Evolutionary conservation across 2,888 invertebrate genomes (phyloP).

Genomic region (Archaeoteleia sp.): DNA sequence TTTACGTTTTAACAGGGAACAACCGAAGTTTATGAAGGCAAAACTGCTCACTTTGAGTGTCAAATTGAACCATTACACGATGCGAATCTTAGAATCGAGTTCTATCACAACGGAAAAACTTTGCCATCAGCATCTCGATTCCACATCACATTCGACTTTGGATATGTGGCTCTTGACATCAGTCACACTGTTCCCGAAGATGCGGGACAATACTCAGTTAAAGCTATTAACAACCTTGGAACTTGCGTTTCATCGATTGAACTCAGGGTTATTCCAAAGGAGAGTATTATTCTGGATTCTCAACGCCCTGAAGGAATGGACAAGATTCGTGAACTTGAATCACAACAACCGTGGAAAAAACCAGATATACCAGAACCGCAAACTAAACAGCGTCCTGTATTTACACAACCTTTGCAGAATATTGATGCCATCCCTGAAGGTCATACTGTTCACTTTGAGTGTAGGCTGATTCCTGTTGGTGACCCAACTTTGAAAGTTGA

Average conservation of each 20-base stretch:
- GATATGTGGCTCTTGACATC: slow-evolving; percentile 96
- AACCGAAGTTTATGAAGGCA: slow-evolving; percentile 92
- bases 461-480: slow-evolving; percentile 93
- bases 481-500: slow-evolving; percentile 95
- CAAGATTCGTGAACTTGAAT: slow-evolving; percentile 92
- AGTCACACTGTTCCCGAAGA: slow-evolving; percentile 96
- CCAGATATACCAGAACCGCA: slow-evolving; percentile 88
- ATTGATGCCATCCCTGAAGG: slow-evolving; percentile 91
- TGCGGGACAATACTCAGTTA: slow-evolving; percentile 95
- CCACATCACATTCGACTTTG: slow-evolving; percentile 98
- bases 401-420: slow-evolving; percentile 94
- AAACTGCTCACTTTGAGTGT: slow-evolving; percentile 96
- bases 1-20: slow-evolving; percentile 83
- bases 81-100: slow-evolving; percentile 91
- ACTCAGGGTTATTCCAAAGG: slow-evolving; percentile 87
- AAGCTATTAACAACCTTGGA: slow-evolving; percentile 93
- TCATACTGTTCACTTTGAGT: slow-evolving; percentile 96
- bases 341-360: slow-evolving; percentile 85
- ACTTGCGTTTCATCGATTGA: slow-evolving; percentile 90
- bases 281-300: slow-evolving; percentile 90
- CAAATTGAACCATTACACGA: slow-evolving; percentile 94
- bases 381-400: slow-evolving; percentile 93
- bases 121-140: slow-evolving; percentile 92
- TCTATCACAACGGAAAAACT: slow-evolving; percentile 94
- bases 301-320: slow-evolving; percentile 96